Percentiles rank a stretch among this genome's conserved stretches.
These are phyloP conservation scores for Neodiprion virginianus DNA, from an alignment of 1,140 invertebrate genomes.

Conservation along the genomic window DNA sequence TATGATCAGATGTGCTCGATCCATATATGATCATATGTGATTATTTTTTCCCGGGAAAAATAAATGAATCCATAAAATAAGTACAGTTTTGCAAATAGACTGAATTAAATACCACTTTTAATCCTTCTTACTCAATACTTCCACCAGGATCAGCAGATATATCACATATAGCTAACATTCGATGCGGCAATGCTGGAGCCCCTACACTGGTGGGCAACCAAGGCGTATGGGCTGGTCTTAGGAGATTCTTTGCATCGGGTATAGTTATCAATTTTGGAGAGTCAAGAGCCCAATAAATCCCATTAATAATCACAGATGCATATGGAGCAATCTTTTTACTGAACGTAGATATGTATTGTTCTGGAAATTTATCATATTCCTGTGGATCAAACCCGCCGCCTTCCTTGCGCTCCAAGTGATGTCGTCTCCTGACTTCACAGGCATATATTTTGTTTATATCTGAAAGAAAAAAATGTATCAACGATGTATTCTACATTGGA, in stretches of 20 bases:
- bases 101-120: too few relatives aligned
- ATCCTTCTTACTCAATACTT: slow-evolving; percentile 80
- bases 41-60: too few relatives aligned
- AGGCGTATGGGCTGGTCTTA: slow-evolving; percentile 86
- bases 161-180: slow-evolving; percentile 93
- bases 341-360: slow-evolving; percentile 95
- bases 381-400: slow-evolving; percentile 88
- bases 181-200: slow-evolving; percentile 88
- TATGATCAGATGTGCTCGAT: too few relatives aligned
- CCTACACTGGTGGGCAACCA: slow-evolving; percentile 90
- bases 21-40: too few relatives aligned
- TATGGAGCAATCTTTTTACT: slow-evolving; percentile 97
- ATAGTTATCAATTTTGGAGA: slow-evolving; percentile 96
- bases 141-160: slow-evolving; percentile 99
- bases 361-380: slow-evolving; percentile 93
- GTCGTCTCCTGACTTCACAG: slow-evolving; percentile 90
- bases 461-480: slow-evolving; percentile 50
- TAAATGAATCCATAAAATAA: too few relatives aligned
- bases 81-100: too few relatives aligned
- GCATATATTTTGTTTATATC: slow-evolving; percentile 93
- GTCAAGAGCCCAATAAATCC: slow-evolving; percentile 98
- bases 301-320: slow-evolving; percentile 96
- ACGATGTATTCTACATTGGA: too few relatives aligned
- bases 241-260: slow-evolving; percentile 94
- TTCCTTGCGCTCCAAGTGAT: slow-evolving; percentile 92